These are phyloP conservation scores for Gallinago nigripennis DNA, from an alignment of 2,797 vertebrate species.

Conservation along the genomic window DNA sequence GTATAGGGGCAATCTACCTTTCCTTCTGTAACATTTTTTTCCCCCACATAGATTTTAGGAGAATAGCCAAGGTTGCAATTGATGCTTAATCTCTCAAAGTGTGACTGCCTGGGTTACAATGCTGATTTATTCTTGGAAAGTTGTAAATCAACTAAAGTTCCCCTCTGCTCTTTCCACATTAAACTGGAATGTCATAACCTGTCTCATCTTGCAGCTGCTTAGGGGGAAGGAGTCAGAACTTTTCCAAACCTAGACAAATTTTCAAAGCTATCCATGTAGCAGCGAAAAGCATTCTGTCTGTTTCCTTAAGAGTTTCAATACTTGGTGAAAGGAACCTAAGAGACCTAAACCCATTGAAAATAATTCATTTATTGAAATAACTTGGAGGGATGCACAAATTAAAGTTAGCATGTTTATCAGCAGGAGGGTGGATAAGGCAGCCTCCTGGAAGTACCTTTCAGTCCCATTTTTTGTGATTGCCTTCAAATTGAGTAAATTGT, in stretches of 20 bases:
- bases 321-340: background rate
- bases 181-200: background rate
- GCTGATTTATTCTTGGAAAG: background rate
- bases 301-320: background rate
- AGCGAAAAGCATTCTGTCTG: background rate
- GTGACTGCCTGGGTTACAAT: background rate
- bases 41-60: accelerated
- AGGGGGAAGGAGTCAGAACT: background rate
- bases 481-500: background rate
- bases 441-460: background rate
- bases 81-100: background rate
- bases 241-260: background rate
- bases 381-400: background rate
- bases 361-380: background rate
- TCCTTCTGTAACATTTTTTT: background rate
- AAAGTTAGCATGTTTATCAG: background rate
- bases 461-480: background rate
- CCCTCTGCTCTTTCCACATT: background rate
- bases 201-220: background rate
- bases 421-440: background rate
- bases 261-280: background rate
- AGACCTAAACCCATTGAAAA: background rate
- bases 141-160: background rate
- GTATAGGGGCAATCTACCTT: background rate
- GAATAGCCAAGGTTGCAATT: background rate